Evolutionary conservation across 1,140 invertebrate species (phyloP).

Genomic region (Temnothorax curvispinosus): DNA sequence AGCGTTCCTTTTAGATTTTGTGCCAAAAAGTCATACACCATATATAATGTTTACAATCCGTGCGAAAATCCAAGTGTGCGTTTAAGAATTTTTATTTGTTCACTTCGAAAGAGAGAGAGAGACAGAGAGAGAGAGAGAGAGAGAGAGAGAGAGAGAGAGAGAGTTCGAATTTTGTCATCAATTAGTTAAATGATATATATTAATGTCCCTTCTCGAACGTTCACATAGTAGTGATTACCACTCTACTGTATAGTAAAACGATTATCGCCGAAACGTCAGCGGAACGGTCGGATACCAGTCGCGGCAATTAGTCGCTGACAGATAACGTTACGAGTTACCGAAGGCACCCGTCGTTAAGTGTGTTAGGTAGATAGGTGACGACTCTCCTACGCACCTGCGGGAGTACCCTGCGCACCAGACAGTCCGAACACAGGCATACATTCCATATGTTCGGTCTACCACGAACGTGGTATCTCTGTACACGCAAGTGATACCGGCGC

Average conservation of each 20-base stretch:
- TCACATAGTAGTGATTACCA: background rate
- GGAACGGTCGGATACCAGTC: background rate
- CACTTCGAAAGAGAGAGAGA: background rate
- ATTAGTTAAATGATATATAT: background rate
- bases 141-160: no score
- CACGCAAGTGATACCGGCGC: conserved; percentile 34
- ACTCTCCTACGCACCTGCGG: conserved; percentile 33
- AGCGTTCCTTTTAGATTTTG: background rate
- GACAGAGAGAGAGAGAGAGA: no score
- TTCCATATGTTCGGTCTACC: conserved; percentile 32
- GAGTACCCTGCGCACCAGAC: conserved; percentile 27
- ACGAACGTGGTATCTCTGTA: conserved; percentile 19
- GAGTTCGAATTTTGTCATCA: background rate
- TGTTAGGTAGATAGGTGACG: conserved; percentile 20
- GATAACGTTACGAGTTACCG: conserved; percentile 25
- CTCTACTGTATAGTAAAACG: background rate
- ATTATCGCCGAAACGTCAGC: conserved; percentile 30
- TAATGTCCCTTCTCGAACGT: background rate
- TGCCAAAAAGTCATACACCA: background rate
- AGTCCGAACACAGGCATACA: conserved; percentile 40
- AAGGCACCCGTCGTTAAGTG: conserved; percentile 27
- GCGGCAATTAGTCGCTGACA: conserved; percentile 23
- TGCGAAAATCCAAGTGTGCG: background rate
- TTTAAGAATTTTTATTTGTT: background rate
- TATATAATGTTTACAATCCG: background rate